Conservation (phyloP, 2,113 vertebrate genomes). For the Hypocryptadius cinnamomeus region DNA sequence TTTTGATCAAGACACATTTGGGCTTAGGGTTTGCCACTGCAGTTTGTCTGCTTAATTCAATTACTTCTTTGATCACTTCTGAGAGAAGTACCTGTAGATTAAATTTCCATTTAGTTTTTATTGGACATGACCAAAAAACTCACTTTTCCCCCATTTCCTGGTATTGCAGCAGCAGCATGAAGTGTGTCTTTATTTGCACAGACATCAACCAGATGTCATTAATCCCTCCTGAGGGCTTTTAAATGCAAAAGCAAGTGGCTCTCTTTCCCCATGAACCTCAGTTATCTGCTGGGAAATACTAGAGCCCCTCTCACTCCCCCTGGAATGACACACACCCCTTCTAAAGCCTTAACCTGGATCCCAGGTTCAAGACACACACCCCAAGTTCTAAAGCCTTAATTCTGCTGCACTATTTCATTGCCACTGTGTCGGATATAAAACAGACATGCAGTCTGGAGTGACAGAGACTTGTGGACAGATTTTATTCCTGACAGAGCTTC, state of each 20-base stretch:
- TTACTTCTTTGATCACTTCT: neutral
- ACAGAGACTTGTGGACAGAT: neutral
- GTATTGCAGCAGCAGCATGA: neutral
- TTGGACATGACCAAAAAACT: neutral
- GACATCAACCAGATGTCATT: neutral
- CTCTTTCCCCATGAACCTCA: neutral
- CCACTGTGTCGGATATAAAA: neutral
- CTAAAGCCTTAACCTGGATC: neutral
- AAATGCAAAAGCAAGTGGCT: neutral
- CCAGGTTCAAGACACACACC: neutral
- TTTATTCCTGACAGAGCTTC: neutral
- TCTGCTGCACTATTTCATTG: neutral
- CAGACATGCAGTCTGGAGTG: accelerated
- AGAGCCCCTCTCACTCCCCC: neutral
- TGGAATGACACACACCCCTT: neutral
- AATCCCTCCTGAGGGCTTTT: neutral
- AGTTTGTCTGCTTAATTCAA: neutral
- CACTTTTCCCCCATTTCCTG: neutral
- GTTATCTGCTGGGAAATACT: neutral
- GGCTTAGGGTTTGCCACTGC: neutral
- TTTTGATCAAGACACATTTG: neutral
- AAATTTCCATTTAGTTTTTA: neutral
- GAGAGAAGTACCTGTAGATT: neutral
- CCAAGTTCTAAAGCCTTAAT: neutral
- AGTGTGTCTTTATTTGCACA: neutral